phyloP scores from a whole-genome alignment of 2,888 invertebrate genomes.

The Metellina segmentata region DNA sequence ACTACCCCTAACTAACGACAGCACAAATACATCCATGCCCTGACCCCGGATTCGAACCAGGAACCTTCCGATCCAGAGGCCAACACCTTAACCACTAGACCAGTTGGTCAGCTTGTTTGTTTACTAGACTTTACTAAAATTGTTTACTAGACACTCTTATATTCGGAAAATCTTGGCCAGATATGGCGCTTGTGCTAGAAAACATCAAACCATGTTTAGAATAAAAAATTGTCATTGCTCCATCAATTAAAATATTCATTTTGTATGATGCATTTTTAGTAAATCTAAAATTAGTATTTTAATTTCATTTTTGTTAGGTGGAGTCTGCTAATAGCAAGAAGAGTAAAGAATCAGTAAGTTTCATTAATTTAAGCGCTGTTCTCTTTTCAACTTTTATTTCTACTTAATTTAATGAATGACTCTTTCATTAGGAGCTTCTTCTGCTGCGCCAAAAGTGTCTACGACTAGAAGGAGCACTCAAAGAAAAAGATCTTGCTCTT shows the following conservation, averaged over 20 bases:
- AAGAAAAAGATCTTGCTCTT: conserved; percentile 66
- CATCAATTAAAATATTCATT: no score
- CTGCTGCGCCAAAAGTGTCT: conserved; percentile 69
- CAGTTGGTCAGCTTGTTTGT: no score
- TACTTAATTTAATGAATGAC: neutral
- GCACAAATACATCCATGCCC: no score
- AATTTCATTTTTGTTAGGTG: conserved; percentile 34
- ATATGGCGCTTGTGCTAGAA: neutral
- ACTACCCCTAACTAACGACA: no score
- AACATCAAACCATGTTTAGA: no score
- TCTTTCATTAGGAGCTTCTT: conserved; percentile 52
- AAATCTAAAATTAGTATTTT: neutral
- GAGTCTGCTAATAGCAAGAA: conserved; percentile 59
- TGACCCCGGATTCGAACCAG: no score
- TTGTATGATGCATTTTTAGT: neutral
- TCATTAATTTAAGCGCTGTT: neutral
- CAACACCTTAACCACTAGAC: no score
- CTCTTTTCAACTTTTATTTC: neutral
- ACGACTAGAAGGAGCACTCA: conserved; percentile 67
- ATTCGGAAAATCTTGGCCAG: neutral
- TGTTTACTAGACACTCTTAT: no score
- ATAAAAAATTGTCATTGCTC: no score
- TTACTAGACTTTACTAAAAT: no score
- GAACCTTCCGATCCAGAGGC: no score
- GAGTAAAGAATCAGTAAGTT: conserved; percentile 65